phyloP scores from a whole-genome alignment of 2,888 invertebrate genomes.

The Tenodera sinensis region DNA sequence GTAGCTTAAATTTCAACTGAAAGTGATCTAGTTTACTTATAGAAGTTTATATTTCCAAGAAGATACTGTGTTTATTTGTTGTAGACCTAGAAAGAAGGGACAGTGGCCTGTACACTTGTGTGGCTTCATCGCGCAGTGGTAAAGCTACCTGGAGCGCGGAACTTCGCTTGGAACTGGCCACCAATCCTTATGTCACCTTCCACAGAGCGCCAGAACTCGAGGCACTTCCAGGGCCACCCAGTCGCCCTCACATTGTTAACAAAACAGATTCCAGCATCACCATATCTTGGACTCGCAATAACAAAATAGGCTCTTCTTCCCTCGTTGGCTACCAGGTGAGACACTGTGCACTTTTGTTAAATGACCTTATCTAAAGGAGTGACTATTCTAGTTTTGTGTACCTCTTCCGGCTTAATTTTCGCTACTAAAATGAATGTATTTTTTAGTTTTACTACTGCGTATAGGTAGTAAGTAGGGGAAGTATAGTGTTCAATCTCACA shows the following conservation, averaged over 20 bases:
- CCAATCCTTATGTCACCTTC: slow-evolving; percentile 76
- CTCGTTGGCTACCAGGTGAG: slow-evolving; percentile 63
- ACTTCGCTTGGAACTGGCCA: slow-evolving; percentile 70
- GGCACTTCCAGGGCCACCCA: slow-evolving; percentile 80
- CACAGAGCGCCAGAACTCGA: slow-evolving; percentile 75
- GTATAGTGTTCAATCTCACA: no score
- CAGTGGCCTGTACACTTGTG: slow-evolving; percentile 75
- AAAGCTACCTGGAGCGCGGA: slow-evolving; percentile 85
- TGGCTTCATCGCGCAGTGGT: slow-evolving; percentile 82
- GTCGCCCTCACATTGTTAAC: slow-evolving; percentile 69
- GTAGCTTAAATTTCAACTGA: background rate
- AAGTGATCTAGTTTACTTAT: background rate
- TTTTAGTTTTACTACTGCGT: no score
- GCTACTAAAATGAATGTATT: no score
- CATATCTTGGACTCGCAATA: slow-evolving; percentile 78
- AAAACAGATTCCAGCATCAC: slow-evolving; percentile 73
- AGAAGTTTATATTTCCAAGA: background rate
- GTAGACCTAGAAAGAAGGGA: slow-evolving; percentile 47
- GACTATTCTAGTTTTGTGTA: no score
- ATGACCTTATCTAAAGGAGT: slow-evolving; percentile 48
- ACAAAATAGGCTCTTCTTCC: slow-evolving; percentile 70
- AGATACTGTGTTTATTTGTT: background rate
- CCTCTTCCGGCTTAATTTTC: no score
- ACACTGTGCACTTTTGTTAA: background rate
- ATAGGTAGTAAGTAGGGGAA: no score